These are phyloP conservation scores for Psittacula echo DNA, from an alignment of 2,797 vertebrate genomes.

Conservation along the genomic window DNA sequence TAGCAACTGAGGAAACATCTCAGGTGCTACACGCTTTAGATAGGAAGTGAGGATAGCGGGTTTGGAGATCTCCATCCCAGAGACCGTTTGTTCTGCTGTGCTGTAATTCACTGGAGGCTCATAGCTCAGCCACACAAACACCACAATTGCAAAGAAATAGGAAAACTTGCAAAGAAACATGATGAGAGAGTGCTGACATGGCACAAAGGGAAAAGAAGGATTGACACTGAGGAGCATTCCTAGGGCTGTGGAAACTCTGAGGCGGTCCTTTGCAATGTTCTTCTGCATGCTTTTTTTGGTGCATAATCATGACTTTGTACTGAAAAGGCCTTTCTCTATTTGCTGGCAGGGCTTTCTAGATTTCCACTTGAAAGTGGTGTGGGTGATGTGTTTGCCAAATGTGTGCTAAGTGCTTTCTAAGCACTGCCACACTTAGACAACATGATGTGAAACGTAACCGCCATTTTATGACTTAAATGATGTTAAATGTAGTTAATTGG, in stretches of 20 bases:
- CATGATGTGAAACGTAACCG: slow-evolving; percentile 32
- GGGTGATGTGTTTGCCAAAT: slow-evolving; percentile 19
- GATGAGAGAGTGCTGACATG: not conserved
- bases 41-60: rapidly evolving
- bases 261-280: not conserved
- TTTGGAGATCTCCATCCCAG: not conserved
- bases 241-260: not conserved
- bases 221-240: not conserved
- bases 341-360: not conserved
- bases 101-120: not conserved
- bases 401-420: not conserved
- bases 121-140: not conserved
- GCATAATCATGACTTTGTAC: not conserved
- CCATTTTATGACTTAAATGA: slow-evolving; percentile 51
- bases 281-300: not conserved
- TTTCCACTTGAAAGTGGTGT: not conserved
- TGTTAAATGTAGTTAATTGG: slow-evolving; percentile 73
- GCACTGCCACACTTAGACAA: slow-evolving; percentile 18
- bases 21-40: rapidly evolving
- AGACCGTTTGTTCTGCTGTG: not conserved
- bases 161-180: not conserved
- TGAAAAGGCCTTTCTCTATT: not conserved
- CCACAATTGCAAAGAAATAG: not conserved
- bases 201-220: not conserved
- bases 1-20: not conserved